Evolutionary conservation across 2,113 vertebrate genomes (phyloP).

Genomic region (Tachysurus vachellii): DNA sequence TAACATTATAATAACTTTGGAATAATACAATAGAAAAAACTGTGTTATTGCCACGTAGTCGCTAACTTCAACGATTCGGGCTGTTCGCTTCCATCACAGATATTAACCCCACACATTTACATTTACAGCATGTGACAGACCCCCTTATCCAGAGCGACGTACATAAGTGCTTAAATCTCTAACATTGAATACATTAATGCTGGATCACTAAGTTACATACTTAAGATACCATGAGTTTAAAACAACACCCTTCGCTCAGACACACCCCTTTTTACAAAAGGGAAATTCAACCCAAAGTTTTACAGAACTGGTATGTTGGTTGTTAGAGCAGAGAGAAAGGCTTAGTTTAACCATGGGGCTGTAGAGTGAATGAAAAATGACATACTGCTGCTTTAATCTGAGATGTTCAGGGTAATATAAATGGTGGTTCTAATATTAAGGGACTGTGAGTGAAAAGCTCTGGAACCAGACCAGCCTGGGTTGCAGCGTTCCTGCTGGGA

Average conservation of each 20-base stretch:
- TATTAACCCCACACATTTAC: not conserved
- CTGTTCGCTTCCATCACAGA: not conserved
- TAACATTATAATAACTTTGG: not conserved
- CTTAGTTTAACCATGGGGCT: not conserved
- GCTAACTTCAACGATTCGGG: not conserved
- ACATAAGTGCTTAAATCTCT: too few relatives aligned
- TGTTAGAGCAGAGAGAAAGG: not conserved
- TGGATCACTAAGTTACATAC: too few relatives aligned
- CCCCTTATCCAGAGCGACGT: too few relatives aligned
- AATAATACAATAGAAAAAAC: not conserved
- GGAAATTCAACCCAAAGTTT: not conserved
- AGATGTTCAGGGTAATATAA: not conserved
- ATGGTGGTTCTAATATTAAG: not conserved
- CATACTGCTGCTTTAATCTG: not conserved
- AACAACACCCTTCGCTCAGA: not conserved
- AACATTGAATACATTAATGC: too few relatives aligned
- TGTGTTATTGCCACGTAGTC: not conserved
- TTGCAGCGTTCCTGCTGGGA: conserved; percentile 36
- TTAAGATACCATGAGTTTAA: too few relatives aligned
- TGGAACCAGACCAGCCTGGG: conserved; percentile 12
- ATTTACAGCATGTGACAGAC: too few relatives aligned
- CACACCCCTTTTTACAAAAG: not conserved
- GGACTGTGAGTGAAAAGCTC: not conserved
- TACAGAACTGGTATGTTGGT: not conserved
- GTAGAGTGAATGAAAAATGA: not conserved